These are phyloP conservation scores for Chinchilla lanigera DNA, from an alignment of 2,113 vertebrate species.

Conservation along the genomic window DNA sequence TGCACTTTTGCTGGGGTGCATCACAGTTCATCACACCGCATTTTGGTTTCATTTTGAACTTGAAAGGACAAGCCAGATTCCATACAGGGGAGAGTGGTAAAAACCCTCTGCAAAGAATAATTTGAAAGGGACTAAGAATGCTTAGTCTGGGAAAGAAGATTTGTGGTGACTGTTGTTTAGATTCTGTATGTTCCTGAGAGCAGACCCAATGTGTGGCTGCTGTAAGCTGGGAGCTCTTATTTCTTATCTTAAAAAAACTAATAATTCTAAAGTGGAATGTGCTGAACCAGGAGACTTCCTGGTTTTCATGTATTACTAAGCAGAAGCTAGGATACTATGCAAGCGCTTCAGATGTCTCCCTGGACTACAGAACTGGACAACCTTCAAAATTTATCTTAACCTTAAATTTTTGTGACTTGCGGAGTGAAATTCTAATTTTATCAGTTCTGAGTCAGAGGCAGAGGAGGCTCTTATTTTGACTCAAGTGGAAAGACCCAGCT, in stretches of 20 bases:
- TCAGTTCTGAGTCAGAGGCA: constrained; percentile 52
- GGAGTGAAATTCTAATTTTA: constrained; percentile 60
- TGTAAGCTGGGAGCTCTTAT: background rate
- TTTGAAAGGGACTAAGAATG: background rate
- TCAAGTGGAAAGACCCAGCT: constrained; percentile 40
- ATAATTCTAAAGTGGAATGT: background rate
- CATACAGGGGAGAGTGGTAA: background rate
- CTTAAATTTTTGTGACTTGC: background rate
- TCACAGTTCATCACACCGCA: background rate
- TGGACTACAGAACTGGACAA: background rate
- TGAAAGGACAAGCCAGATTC: background rate
- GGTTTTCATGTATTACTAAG: background rate
- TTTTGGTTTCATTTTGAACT: background rate
- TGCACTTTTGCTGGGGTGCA: background rate
- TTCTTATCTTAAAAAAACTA: background rate
- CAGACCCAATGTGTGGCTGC: background rate
- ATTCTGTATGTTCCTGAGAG: background rate
- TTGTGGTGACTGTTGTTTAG: background rate
- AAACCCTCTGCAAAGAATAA: background rate
- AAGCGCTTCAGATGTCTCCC: background rate
- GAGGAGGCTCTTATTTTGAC: constrained; percentile 58
- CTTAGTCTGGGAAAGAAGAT: background rate
- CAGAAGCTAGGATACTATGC: background rate
- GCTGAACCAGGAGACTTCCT: background rate
- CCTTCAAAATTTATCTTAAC: background rate